phyloP scores from a whole-genome alignment of 1,140 invertebrate species.

The Caenorhabditis inopinata region DNA sequence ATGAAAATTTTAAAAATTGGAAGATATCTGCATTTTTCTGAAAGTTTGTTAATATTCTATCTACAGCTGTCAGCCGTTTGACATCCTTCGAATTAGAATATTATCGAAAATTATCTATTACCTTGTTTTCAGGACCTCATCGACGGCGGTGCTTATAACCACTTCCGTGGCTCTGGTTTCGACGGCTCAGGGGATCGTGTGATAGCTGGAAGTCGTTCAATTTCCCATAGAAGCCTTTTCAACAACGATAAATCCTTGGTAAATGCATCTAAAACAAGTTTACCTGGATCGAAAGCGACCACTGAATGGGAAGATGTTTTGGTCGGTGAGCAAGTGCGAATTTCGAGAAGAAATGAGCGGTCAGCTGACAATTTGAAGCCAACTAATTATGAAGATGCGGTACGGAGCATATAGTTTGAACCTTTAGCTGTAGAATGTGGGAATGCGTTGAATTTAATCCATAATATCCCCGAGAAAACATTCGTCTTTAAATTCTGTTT shows the following conservation, averaged over 20 bases:
- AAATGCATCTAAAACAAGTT: neutral
- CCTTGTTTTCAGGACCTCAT: neutral
- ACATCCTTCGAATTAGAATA: too few relatives aligned
- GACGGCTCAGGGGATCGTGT: neutral
- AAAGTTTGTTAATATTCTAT: too few relatives aligned
- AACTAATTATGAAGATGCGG: neutral
- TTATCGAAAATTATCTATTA: too few relatives aligned
- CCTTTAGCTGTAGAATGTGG: too few relatives aligned
- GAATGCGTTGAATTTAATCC: too few relatives aligned
- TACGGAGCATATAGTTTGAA: neutral
- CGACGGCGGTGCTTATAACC: neutral
- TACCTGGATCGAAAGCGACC: neutral
- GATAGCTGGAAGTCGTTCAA: constrained; percentile 3
- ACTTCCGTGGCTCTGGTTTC: neutral
- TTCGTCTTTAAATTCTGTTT: too few relatives aligned
- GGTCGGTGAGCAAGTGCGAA: neutral
- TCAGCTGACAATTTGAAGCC: neutral
- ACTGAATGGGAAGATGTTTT: neutral
- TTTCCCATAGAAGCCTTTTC: neutral
- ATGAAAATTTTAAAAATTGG: too few relatives aligned
- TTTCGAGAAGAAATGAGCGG: neutral
- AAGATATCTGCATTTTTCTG: too few relatives aligned
- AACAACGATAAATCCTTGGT: neutral
- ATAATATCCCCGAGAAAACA: too few relatives aligned
- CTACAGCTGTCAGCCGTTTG: too few relatives aligned